A percentile compares a stretch with the other conserved stretches of the same genome.
Evolutionary conservation across 2,797 vertebrate species (phyloP).

Genomic region (Epinephelus coioides): DNA sequence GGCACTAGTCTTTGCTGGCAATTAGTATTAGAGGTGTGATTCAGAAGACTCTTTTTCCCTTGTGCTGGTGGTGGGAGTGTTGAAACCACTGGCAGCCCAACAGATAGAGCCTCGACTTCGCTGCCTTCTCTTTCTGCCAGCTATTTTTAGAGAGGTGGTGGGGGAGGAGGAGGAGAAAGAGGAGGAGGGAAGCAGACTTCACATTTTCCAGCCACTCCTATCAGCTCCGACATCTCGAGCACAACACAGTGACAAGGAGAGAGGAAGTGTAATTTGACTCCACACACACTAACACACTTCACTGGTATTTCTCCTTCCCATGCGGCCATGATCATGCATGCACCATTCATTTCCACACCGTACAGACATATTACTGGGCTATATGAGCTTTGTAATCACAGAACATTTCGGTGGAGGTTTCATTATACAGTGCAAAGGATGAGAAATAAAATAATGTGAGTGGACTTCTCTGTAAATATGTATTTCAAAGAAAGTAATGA

Average conservation of each 20-base stretch:
- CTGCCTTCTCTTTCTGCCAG: constrained; percentile 80
- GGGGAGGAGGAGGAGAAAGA: constrained; percentile 73
- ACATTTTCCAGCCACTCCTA: constrained; percentile 87
- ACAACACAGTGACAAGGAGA: constrained; percentile 80
- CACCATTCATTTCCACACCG: constrained; percentile 44
- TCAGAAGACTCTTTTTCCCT: constrained; percentile 60
- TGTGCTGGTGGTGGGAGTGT: constrained; percentile 75
- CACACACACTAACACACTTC: constrained; percentile 56
- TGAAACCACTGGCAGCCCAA: constrained; percentile 77
- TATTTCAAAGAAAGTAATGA: background rate
- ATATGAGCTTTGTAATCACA: background rate
- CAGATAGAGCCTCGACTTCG: constrained; percentile 75
- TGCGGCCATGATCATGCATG: constrained; percentile 34
- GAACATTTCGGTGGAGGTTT: background rate
- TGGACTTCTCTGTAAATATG: background rate
- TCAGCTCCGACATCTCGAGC: constrained; percentile 82
- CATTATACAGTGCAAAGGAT: background rate
- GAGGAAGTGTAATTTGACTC: constrained; percentile 83
- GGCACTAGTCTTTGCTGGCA: constrained; percentile 16
- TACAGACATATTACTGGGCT: background rate
- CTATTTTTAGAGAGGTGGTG: constrained; percentile 87
- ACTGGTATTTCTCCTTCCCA: constrained; percentile 69
- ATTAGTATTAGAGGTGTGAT: constrained; percentile 63
- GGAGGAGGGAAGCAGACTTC: constrained; percentile 81
- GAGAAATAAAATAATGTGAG: background rate